Evolutionary conservation across 2,113 vertebrate species (phyloP).

Genomic region (Labeo rohita): DNA sequence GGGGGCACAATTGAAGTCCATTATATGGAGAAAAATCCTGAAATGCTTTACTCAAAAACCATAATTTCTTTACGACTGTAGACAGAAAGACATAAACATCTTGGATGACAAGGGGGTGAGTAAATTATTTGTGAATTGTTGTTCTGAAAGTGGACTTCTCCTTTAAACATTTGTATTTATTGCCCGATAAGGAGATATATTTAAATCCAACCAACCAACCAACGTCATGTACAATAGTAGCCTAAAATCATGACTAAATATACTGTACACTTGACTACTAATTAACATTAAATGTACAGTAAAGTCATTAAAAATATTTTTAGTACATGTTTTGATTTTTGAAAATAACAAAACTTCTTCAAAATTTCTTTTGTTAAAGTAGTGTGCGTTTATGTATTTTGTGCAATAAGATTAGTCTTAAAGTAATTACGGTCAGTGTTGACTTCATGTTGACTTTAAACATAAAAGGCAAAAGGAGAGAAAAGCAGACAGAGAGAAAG

Average conservation of each 20-base stretch:
- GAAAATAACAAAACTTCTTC: background rate
- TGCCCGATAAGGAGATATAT: background rate
- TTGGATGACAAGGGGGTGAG: too few relatives aligned
- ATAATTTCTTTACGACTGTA: too few relatives aligned
- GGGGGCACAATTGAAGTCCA: too few relatives aligned
- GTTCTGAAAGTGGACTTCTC: too few relatives aligned
- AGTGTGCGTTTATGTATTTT: background rate
- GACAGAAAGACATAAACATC: too few relatives aligned
- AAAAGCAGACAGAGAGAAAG: constrained; percentile 6
- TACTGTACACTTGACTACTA: background rate
- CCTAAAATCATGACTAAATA: background rate
- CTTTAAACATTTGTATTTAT: too few relatives aligned
- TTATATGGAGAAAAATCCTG: too few relatives aligned
- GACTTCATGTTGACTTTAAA: constrained; percentile 19
- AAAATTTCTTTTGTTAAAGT: background rate
- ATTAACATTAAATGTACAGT: background rate
- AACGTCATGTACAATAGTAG: background rate
- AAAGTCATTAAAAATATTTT: background rate
- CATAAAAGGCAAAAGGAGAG: background rate
- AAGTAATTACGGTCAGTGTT: background rate
- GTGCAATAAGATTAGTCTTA: background rate
- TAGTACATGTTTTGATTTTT: background rate
- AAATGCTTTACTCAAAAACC: too few relatives aligned
- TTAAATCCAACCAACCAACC: background rate
- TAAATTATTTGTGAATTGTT: too few relatives aligned